A percentile compares a stretch with the other conserved stretches of the same genome.
phyloP scores from a whole-genome alignment of 2,797 vertebrate species.

The Antrozous pallidus region DNA sequence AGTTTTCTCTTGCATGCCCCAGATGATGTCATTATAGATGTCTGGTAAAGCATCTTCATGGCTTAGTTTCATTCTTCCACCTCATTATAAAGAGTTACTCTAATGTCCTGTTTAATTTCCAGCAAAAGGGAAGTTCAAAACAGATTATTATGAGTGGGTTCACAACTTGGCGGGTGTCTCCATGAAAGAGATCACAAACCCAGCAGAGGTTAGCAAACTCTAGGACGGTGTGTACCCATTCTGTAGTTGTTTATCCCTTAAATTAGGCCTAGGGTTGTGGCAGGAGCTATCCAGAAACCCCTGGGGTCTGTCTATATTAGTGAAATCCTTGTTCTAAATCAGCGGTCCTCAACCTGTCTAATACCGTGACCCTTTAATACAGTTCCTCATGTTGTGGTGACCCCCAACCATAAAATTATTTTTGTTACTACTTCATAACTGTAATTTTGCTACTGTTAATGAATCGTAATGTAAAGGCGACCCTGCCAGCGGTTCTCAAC shows the following conservation, averaged over 20 bases:
- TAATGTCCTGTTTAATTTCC: not conserved
- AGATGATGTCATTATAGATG: not conserved
- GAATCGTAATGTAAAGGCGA: too few relatives aligned
- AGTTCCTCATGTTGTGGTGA: too few relatives aligned
- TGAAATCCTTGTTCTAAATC: not conserved
- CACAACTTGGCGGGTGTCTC: not conserved
- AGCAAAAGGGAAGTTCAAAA: not conserved
- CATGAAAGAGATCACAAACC: not conserved
- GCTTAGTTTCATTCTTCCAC: not conserved
- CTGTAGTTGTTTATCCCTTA: not conserved
- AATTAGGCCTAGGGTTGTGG: not conserved
- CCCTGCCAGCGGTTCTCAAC: too few relatives aligned
- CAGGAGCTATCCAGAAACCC: not conserved
- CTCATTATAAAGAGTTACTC: not conserved
- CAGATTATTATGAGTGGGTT: not conserved
- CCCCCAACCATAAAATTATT: too few relatives aligned
- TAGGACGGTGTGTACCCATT: not conserved
- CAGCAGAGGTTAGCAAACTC: not conserved
- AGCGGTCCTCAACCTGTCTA: too few relatives aligned
- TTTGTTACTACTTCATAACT: too few relatives aligned
- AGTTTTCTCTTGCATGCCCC: not conserved
- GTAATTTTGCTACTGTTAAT: too few relatives aligned
- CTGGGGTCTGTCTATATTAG: not conserved
- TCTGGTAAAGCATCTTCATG: not conserved
- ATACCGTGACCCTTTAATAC: too few relatives aligned